These are phyloP conservation scores for Isaurus tuberculatus DNA, from an alignment of 92 coral and sea anemone species.

Conservation along the genomic window DNA sequence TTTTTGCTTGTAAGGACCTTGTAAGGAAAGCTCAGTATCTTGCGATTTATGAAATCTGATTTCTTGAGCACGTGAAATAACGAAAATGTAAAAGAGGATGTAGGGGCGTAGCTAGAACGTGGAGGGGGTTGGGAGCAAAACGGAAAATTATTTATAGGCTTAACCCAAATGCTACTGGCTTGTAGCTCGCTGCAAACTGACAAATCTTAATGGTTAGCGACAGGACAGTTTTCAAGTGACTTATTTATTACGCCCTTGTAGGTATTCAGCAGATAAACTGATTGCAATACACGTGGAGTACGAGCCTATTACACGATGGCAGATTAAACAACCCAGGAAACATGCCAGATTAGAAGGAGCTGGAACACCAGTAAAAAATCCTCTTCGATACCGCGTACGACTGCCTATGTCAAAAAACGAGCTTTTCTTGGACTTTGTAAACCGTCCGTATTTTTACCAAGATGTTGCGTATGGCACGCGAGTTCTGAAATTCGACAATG, in stretches of 20 bases:
- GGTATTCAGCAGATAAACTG: slow-evolving; percentile 11
- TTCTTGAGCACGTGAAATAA: not conserved
- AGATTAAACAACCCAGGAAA: slow-evolving; percentile 18
- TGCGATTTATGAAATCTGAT: not conserved
- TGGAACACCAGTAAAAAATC: not conserved
- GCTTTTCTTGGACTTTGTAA: not conserved
- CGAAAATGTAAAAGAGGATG: not conserved
- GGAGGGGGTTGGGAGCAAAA: not conserved
- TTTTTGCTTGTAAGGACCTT: not conserved
- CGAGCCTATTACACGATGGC: slow-evolving; percentile 22
- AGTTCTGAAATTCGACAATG: not conserved
- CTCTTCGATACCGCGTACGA: not conserved
- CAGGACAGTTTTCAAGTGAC: not conserved
- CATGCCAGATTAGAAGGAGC: not conserved
- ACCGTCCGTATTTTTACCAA: not conserved
- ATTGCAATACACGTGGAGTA: not conserved
- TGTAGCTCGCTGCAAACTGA: not conserved
- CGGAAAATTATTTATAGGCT: not conserved
- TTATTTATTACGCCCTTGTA: not conserved
- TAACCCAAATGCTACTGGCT: not conserved
- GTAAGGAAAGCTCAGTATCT: not conserved
- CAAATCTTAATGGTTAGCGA: not conserved
- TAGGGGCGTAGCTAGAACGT: not conserved
- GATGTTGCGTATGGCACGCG: slow-evolving; percentile 23
- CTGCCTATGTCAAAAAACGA: not conserved